Evolutionary conservation across 2,888 invertebrate species (phyloP).

Genomic region (Nematopogon swammerdamellus): DNA sequence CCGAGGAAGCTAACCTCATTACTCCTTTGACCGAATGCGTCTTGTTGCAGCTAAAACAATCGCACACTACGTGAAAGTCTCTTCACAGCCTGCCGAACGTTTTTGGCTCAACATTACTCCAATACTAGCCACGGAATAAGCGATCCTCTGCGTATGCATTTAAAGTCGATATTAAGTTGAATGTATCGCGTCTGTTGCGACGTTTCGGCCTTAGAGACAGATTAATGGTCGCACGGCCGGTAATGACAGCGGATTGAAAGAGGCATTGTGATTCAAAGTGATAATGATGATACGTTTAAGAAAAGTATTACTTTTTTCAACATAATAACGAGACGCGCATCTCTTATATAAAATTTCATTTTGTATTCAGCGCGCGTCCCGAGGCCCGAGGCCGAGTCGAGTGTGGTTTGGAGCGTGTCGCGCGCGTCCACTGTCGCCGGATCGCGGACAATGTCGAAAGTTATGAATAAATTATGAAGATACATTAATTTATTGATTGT

Average conservation of each 20-base stretch:
- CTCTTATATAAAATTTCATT: slow-evolving; percentile 52
- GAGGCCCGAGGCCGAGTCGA: slow-evolving; percentile 36
- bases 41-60: neutral
- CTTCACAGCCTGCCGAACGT: neutral
- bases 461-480: slow-evolving; percentile 48
- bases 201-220: slow-evolving; percentile 49
- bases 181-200: neutral
- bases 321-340: slow-evolving; percentile 41
- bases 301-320: slow-evolving; percentile 43
- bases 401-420: slow-evolving; percentile 1
- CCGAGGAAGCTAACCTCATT: neutral
- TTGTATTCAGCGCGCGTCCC: slow-evolving; percentile 44
- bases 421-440: slow-evolving; percentile 17
- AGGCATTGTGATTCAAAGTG: slow-evolving; percentile 37
- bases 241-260: slow-evolving; percentile 40
- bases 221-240: slow-evolving; percentile 36
- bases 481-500: slow-evolving; percentile 58
- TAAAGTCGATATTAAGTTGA: no score
- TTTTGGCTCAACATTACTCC: neutral
- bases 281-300: slow-evolving; percentile 51
- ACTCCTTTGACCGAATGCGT: neutral
- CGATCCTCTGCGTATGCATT: no score
- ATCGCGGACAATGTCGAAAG: slow-evolving; percentile 30
- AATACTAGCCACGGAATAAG: neutral
- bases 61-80: neutral